phyloP scores from a whole-genome alignment of 92 coral and sea anemone genomes.

The Zoanthus sansibaricus region DNA sequence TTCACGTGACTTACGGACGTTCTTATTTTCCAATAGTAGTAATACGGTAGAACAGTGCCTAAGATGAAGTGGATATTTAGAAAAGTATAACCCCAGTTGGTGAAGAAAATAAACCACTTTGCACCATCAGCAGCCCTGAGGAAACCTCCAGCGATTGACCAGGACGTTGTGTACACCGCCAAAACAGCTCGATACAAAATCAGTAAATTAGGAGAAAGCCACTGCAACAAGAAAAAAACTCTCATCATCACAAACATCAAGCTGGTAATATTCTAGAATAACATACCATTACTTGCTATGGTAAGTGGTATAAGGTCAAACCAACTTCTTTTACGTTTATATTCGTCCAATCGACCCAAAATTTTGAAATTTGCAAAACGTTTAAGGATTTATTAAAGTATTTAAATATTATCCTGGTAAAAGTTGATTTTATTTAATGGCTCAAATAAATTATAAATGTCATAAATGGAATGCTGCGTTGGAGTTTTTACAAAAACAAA shows the following conservation, averaged over 20 bases:
- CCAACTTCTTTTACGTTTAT: no score
- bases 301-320: no score
- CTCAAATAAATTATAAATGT: no score
- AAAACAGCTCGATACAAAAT: constrained; percentile 63
- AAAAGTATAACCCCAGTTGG: constrained; percentile 83
- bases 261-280: background rate
- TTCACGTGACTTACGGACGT: constrained; percentile 9
- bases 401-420: no score
- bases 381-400: no score
- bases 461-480: no score
- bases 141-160: constrained; percentile 76
- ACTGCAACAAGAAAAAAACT: constrained; percentile 49
- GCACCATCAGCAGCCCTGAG: constrained; percentile 43
- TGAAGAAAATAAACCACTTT: constrained; percentile 80
- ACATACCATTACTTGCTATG: no score
- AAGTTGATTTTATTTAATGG: no score
- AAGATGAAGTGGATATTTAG: constrained; percentile 74
- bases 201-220: constrained; percentile 67
- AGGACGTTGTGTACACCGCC: constrained; percentile 69
- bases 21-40: constrained; percentile 47
- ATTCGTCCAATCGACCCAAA: no score
- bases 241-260: background rate
- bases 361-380: no score
- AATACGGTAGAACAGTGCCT: constrained; percentile 62
- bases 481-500: no score